Percentiles rank a stretch among this genome's conserved stretches.
These are phyloP conservation scores for Aegypius monachus DNA, from an alignment of 2,113 vertebrate genomes.

Conservation along the genomic window DNA sequence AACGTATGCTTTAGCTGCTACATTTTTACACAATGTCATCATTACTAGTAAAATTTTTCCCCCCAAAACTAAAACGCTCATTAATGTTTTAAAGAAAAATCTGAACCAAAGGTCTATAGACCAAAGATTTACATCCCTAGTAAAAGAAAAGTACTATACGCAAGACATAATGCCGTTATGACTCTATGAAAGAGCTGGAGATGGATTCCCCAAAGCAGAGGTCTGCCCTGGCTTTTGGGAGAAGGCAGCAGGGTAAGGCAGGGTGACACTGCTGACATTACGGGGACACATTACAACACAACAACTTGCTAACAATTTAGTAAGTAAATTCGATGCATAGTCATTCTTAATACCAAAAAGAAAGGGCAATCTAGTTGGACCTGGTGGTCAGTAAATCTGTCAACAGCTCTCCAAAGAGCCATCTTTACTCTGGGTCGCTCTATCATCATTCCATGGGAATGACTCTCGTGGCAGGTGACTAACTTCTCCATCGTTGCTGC, in stretches of 20 bases:
- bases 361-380: background rate
- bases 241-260: background rate
- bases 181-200: background rate
- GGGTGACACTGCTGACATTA: background rate
- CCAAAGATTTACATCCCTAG: constrained; percentile 4
- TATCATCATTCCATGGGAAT: constrained; percentile 2
- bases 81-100: constrained; percentile 47
- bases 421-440: background rate
- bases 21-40: constrained; percentile 23
- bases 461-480: background rate
- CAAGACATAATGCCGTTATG: background rate
- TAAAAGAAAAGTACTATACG: background rate
- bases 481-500: constrained; percentile 1
- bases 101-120: background rate
- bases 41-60: background rate
- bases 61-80: background rate
- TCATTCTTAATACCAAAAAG: background rate
- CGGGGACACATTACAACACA: background rate
- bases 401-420: background rate
- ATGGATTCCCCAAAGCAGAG: background rate
- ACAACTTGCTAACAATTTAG: background rate
- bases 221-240: background rate
- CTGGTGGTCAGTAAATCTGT: constrained; percentile 23
- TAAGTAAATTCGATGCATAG: background rate
- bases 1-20: constrained; percentile 71